Base-by-base conservation (phyloP, 2,113 vertebrate species). In the Phalacrocorax carbo region DNA sequence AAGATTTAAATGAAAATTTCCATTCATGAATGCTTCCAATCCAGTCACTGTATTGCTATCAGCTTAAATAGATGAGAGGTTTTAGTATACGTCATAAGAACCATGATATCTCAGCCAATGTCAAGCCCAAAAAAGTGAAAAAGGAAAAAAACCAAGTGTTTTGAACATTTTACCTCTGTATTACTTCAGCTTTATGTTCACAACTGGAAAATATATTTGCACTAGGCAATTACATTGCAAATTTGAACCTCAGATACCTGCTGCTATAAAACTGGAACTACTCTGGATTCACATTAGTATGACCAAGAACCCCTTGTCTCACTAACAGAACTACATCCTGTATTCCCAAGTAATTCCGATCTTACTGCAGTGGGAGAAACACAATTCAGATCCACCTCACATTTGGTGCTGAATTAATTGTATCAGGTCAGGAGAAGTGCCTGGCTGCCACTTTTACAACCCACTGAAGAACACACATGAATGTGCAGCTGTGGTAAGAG, bases 1-100 rank as follows among this genome's bases (percentile, higher is more conserved):
- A 73, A 87, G 75, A 88, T 76, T 88, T 90, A 96, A 90, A 96
- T 79, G 11, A 91, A 88, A 83, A 94, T 77, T 94, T 91, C 34
- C 52, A 86, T 81, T 95, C 73, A 75, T n/a, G 30, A 96, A 94
- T 82, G 55, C n/a, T 91, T 94, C 65, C 69, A 94, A 71, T 64
- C 38, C 75, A 93, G 73, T 58, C 76, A 71, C 66, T 82, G 57
- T 65, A 96, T 54, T 83, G 52, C 52, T 71, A 75, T 66, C 66
- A 65, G 48, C 14, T 75, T 88, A 93, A 92, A 88, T 5, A 80
- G 36, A 72, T 11, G 21, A 4, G 18, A 92, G 11, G 52, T 93
- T 29, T 44, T 58, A 72, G 44, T 21, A 90, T 52, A 57, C 32
- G 61, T 90, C n/a, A 4, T 48, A 79, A 85, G 78, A 82, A 72